These are phyloP conservation scores for Drosophila merina DNA, from an alignment of 2,888 invertebrate genomes.

Conservation along the genomic window DNA sequence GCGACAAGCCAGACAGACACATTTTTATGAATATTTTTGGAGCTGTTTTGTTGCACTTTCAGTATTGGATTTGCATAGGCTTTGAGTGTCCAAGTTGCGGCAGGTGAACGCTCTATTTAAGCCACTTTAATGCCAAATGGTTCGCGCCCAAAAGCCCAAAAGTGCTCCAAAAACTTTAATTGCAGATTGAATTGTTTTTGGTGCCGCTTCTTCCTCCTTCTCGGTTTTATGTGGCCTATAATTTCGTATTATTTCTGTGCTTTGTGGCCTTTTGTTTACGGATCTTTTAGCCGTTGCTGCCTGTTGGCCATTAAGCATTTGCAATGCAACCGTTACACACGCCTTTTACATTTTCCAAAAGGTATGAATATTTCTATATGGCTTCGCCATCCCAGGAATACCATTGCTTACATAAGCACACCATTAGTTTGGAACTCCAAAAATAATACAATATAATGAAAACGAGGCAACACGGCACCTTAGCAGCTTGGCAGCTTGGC, in stretches of 20 bases:
- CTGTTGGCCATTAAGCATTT: conserved; percentile 37
- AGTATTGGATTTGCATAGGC: conserved; percentile 1
- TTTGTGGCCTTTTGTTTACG: conserved; percentile 32
- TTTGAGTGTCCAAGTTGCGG: conserved; percentile 12
- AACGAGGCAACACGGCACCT: not conserved
- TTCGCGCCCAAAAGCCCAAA: conserved; percentile 12
- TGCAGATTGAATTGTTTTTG: conserved; percentile 53
- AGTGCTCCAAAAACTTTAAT: conserved; percentile 57
- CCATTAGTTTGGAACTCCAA: conserved; percentile 5
- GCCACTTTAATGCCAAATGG: conserved; percentile 34
- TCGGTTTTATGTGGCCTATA: conserved; percentile 52
- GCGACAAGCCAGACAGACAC: conserved; percentile 25
- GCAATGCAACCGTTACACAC: conserved; percentile 51
- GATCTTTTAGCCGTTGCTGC: conserved; percentile 13
- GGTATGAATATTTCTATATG: not conserved
- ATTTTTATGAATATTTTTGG: not conserved
- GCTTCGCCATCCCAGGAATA: conserved; percentile 23
- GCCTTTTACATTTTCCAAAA: conserved; percentile 12
- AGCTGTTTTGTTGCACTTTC: not conserved
- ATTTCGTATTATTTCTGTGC: conserved; percentile 29
- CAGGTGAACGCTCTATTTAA: conserved; percentile 68
- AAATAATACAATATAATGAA: not conserved
- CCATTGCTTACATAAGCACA: conserved; percentile 35
- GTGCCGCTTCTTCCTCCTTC: conserved; percentile 28
- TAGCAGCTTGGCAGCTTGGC: not conserved